These are phyloP conservation scores for Patella ulyssiponensis DNA, from an alignment of 2,888 invertebrate genomes.

Conservation along the genomic window DNA sequence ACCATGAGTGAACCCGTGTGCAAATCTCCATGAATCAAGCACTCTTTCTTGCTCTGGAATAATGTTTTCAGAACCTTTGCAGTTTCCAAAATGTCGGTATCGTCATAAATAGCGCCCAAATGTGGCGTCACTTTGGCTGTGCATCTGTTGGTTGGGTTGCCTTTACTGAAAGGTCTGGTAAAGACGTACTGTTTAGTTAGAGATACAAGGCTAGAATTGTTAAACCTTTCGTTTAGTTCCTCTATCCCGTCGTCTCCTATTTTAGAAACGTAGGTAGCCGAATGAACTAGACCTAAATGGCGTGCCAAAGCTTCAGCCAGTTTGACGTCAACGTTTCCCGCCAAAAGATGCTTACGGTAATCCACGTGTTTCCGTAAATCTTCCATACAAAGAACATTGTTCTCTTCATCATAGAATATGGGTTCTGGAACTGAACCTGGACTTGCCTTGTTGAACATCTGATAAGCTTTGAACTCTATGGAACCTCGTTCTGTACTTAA, in stretches of 20 bases:
- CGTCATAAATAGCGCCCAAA: constrained; percentile 42
- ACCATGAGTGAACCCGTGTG: constrained; percentile 59
- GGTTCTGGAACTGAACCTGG: constrained; percentile 49
- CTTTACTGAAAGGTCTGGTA: constrained; percentile 43
- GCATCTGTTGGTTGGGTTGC: constrained; percentile 47
- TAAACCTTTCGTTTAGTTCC: constrained; percentile 42
- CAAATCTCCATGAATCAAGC: constrained; percentile 57
- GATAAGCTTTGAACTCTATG: constrained; percentile 46
- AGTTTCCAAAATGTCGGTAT: constrained; percentile 40
- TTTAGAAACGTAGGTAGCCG: constrained; percentile 41
- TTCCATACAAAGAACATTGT: constrained; percentile 49
- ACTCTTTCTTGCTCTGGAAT: constrained; percentile 56
- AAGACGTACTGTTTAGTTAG: constrained; percentile 52
- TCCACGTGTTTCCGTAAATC: constrained; percentile 43
- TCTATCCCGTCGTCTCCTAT: constrained; percentile 37
- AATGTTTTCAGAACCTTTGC: constrained; percentile 44
- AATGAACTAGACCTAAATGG: constrained; percentile 48
- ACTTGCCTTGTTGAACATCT: constrained; percentile 40
- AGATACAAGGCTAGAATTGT: constrained; percentile 43
- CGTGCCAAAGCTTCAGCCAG: constrained; percentile 39
- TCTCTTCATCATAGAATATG: constrained; percentile 36
- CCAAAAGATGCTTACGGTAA: constrained; percentile 41
- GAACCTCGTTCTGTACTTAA: constrained; percentile 41
- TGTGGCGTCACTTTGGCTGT: constrained; percentile 41
- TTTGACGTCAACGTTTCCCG: constrained; percentile 38